Evolutionary conservation across 2,797 vertebrate genomes (phyloP).

Genomic region (Gorsachius magnificus): DNA sequence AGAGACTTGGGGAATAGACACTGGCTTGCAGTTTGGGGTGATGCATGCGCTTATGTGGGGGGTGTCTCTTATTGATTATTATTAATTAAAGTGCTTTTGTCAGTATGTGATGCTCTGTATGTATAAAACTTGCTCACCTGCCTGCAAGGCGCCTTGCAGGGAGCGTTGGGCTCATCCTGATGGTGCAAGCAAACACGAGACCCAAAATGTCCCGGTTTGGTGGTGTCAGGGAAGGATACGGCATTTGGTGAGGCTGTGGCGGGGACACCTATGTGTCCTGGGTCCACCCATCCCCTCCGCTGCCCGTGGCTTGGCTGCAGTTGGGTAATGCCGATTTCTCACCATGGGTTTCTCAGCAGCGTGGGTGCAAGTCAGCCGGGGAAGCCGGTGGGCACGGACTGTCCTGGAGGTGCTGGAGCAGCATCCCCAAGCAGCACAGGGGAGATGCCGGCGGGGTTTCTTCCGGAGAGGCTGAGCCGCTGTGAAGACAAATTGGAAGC

Average conservation of each 20-base stretch:
- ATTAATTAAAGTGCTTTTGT: neutral
- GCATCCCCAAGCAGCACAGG: neutral
- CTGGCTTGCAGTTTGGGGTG: neutral
- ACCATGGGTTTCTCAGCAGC: neutral
- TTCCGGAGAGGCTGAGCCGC: neutral
- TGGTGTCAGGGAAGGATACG: neutral
- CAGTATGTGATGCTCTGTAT: neutral
- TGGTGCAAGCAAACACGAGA: neutral
- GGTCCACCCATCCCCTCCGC: neutral
- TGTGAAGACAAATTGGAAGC: neutral
- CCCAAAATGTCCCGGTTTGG: neutral
- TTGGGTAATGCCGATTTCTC: neutral
- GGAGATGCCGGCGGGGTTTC: neutral
- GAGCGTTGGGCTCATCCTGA: neutral
- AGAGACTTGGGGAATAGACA: neutral
- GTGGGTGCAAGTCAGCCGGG: neutral
- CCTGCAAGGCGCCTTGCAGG: neutral
- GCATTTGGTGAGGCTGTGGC: neutral
- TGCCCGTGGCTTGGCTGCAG: neutral
- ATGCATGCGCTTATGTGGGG: neutral
- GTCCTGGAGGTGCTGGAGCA: neutral
- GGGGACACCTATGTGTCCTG: accelerated
- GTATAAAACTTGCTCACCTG: neutral
- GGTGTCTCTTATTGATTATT: neutral
- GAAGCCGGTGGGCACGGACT: neutral